Evolutionary conservation across 1,140 invertebrate species (phyloP).

Genomic region (Atta cephalotes): DNA sequence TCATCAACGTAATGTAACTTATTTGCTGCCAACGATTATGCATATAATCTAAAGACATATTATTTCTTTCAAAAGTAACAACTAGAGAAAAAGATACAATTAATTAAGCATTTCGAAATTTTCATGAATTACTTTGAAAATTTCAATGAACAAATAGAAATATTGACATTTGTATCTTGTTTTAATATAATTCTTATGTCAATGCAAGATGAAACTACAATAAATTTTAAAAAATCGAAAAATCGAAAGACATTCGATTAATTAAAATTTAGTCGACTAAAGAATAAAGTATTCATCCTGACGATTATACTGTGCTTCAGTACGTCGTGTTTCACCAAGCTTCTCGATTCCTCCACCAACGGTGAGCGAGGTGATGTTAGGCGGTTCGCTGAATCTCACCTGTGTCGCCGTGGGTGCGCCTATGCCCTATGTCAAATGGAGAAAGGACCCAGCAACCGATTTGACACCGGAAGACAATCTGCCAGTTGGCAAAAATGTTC

Average conservation of each 20-base stretch:
- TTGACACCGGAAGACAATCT: constrained; percentile 95
- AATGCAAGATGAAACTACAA: background rate
- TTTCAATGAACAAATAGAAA: background rate
- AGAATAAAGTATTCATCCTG: background rate
- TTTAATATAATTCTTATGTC: background rate
- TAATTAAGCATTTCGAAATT: background rate
- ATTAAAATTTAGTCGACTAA: background rate
- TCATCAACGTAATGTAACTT: constrained; percentile 29
- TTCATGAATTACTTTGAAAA: background rate
- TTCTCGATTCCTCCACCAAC: constrained; percentile 96
- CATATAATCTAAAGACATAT: background rate
- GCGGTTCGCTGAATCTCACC: constrained; percentile 95
- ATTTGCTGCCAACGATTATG: background rate
- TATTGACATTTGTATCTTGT: background rate
- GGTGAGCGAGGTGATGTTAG: constrained; percentile 95
- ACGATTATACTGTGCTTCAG: constrained; percentile 86
- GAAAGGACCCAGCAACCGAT: constrained; percentile 92
- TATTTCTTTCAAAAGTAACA: too few species aligned
- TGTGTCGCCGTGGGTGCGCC: constrained; percentile 99
- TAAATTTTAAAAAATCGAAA: background rate
- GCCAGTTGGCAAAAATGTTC: constrained; percentile 94
- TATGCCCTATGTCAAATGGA: constrained; percentile 99
- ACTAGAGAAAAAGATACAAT: too few species aligned
- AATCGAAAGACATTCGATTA: background rate
- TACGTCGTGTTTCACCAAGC: constrained; percentile 96